Conservation (phyloP, 2,888 invertebrate genomes). For the Cephus rjabovi region DNA sequence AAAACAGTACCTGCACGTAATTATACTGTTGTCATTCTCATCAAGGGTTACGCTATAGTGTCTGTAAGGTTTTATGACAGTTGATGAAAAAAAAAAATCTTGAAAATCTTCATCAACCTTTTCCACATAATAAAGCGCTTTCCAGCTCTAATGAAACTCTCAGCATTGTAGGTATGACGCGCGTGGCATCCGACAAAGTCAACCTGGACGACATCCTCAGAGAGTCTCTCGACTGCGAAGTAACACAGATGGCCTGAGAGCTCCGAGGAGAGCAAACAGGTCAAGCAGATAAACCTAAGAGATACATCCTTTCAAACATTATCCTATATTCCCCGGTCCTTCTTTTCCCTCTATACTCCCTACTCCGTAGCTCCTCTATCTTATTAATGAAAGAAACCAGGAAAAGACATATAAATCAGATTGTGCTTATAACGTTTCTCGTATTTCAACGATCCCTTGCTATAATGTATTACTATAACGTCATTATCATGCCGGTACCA, state of each 20-base stretch:
- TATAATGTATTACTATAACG: not conserved
- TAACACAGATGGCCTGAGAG: not conserved
- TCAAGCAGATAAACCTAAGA: not conserved
- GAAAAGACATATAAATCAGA: not conserved
- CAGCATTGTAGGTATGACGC: not conserved
- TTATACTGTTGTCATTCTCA: not conserved
- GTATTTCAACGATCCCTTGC: not conserved
- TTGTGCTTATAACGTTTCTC: not conserved
- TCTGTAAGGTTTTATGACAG: conserved; percentile 3
- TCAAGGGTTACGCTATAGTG: not conserved
- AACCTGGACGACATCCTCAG: not conserved
- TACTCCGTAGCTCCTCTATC: not conserved
- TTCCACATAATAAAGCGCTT: not conserved
- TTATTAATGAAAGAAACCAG: not conserved
- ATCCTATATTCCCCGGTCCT: not conserved
- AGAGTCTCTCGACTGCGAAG: not conserved
- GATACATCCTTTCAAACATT: not conserved
- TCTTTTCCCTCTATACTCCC: not conserved
- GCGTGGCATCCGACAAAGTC: not conserved
- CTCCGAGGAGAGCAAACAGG: not conserved
- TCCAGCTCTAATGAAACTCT: not conserved
- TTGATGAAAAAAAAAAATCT: not conserved
- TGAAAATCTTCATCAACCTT: not conserved
- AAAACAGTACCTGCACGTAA: not conserved
- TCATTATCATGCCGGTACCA: not conserved